These are phyloP conservation scores for Balaeniceps rex DNA, from an alignment of 2,113 vertebrate genomes.

Conservation along the genomic window DNA sequence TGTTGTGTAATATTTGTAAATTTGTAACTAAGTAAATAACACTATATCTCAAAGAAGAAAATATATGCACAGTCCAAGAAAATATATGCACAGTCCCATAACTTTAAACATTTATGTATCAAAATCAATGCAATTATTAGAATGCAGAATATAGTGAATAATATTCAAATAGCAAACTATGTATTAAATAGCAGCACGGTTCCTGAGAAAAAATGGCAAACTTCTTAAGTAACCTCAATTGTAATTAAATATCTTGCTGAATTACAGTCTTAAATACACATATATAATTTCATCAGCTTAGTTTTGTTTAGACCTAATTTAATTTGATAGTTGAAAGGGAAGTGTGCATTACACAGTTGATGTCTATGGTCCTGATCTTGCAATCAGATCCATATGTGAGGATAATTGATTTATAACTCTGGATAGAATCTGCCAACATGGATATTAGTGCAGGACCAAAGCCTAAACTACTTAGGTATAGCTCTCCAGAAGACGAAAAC, in stretches of 20 bases:
- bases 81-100: neutral
- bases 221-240: neutral
- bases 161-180: neutral
- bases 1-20: neutral
- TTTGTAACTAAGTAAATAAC: neutral
- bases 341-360: neutral
- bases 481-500: neutral
- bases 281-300: neutral
- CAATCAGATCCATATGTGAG: neutral
- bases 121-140: neutral
- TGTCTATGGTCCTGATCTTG: neutral
- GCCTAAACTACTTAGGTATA: neutral
- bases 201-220: neutral
- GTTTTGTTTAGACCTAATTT: neutral
- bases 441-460: neutral
- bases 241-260: neutral
- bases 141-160: neutral
- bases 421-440: neutral
- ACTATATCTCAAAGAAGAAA: neutral
- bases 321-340: neutral
- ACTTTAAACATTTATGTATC: neutral
- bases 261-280: neutral
- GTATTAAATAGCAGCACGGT: neutral
- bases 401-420: neutral
- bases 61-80: neutral